phyloP scores from a whole-genome alignment of 2,113 vertebrate genomes.

The Tragelaphus strepsiceros region DNA sequence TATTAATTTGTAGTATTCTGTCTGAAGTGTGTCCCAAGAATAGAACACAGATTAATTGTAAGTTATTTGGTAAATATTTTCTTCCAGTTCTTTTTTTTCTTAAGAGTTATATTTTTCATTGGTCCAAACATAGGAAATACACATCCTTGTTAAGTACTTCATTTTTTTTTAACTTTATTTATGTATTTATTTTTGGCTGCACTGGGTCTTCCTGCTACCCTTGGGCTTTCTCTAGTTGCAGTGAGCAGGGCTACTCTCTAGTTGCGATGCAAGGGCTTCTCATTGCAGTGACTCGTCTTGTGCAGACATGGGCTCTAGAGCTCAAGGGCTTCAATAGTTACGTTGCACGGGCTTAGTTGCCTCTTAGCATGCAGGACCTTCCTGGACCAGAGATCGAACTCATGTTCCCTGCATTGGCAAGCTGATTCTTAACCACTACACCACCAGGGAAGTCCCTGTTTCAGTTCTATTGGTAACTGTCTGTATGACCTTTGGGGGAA shows the following conservation, averaged over 20 bases:
- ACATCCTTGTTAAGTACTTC: background rate
- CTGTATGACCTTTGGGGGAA: background rate
- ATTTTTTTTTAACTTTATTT: background rate
- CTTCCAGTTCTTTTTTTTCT: background rate
- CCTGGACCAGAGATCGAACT: background rate
- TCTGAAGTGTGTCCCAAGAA: background rate
- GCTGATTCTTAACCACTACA: background rate
- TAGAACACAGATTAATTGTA: background rate
- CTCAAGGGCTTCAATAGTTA: background rate
- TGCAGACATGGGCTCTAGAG: background rate
- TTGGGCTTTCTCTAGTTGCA: background rate
- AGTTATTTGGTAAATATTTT: background rate
- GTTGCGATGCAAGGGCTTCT: background rate
- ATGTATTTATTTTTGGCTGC: background rate
- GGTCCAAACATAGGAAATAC: background rate
- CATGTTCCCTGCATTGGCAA: background rate
- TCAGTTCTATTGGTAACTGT: background rate
- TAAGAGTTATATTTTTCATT: background rate
- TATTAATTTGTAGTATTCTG: background rate
- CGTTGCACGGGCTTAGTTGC: fast-evolving
- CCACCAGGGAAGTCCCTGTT: background rate
- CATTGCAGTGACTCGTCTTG: background rate
- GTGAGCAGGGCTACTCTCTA: background rate
- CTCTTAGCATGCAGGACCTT: background rate
- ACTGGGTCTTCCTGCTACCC: background rate